These are phyloP conservation scores for Platycheirus albimanus DNA, from an alignment of 2,888 invertebrate genomes.

Conservation along the genomic window DNA sequence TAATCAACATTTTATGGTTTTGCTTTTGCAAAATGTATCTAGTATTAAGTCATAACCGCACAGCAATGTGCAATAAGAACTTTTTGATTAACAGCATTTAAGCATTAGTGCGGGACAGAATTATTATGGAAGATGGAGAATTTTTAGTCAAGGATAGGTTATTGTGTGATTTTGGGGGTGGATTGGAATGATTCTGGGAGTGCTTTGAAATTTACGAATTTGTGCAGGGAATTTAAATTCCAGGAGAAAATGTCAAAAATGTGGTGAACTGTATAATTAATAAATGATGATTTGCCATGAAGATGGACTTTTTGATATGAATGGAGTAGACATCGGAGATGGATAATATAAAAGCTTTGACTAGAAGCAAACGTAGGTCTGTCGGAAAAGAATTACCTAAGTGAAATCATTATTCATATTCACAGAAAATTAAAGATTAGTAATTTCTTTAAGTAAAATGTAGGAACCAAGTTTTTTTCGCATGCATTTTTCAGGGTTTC, in stretches of 20 bases:
- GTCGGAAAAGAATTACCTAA: no score
- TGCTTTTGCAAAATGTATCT: slow-evolving; percentile 37
- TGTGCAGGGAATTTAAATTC: slow-evolving; percentile 28
- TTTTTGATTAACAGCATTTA: slow-evolving; percentile 57
- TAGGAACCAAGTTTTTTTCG: no score
- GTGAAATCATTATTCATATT: not conserved
- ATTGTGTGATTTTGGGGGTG: slow-evolving; percentile 20
- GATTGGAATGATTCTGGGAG: slow-evolving; percentile 50
- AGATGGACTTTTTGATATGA: not conserved
- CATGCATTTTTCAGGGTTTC: no score
- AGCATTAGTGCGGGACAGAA: slow-evolving; percentile 56
- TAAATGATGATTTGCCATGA: not conserved
- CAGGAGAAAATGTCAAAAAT: slow-evolving; percentile 52
- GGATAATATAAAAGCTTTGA: not conserved
- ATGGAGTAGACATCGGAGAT: no score
- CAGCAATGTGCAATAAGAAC: slow-evolving; percentile 36
- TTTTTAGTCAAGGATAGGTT: slow-evolving; percentile 49
- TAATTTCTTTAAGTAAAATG: no score
- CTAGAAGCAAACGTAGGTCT: not conserved
- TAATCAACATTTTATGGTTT: slow-evolving; percentile 61
- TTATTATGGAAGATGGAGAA: not conserved
- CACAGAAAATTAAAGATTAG: not conserved
- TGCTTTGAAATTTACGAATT: slow-evolving; percentile 43
- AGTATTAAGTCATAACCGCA: slow-evolving; percentile 68
- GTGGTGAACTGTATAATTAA: not conserved